Conservation (phyloP, 2,797 vertebrate genomes). For the Nasua narica region DNA sequence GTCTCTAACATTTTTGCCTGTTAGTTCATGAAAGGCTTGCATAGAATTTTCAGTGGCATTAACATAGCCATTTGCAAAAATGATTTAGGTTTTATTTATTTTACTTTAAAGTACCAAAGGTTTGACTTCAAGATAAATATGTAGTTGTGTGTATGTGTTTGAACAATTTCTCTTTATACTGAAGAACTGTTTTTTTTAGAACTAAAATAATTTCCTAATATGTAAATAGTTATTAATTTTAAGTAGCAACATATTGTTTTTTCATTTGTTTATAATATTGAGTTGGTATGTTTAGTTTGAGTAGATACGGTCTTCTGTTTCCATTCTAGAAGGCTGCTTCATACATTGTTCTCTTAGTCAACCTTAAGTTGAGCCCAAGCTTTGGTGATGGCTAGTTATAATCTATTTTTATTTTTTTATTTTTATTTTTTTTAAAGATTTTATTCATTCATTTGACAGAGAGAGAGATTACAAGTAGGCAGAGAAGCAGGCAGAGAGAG, state of each 20-base stretch:
- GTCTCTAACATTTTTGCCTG: neutral
- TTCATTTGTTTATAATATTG: conserved; percentile 9
- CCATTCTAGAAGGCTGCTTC: conserved; percentile 36
- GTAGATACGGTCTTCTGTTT: neutral
- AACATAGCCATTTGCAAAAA: neutral
- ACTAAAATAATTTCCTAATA: neutral
- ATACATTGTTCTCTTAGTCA: conserved; percentile 12
- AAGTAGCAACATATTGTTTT: neutral
- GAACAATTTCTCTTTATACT: neutral
- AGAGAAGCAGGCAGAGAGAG: no score
- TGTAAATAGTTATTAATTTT: neutral
- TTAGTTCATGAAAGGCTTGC: neutral
- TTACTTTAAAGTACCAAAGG: neutral
- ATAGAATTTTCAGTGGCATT: neutral
- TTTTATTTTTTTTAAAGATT: no score
- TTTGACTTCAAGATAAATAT: conserved; percentile 24
- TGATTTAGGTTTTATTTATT: conserved; percentile 33
- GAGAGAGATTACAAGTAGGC: no score
- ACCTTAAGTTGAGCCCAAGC: neutral
- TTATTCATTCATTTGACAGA: no score
- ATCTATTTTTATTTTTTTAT: conserved; percentile 52
- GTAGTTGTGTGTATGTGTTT: neutral
- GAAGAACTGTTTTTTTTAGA: neutral
- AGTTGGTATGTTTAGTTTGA: conserved; percentile 30
- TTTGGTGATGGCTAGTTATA: conserved; percentile 1